phyloP scores from a whole-genome alignment of 2,888 invertebrate genomes.

The Formica aserva region DNA sequence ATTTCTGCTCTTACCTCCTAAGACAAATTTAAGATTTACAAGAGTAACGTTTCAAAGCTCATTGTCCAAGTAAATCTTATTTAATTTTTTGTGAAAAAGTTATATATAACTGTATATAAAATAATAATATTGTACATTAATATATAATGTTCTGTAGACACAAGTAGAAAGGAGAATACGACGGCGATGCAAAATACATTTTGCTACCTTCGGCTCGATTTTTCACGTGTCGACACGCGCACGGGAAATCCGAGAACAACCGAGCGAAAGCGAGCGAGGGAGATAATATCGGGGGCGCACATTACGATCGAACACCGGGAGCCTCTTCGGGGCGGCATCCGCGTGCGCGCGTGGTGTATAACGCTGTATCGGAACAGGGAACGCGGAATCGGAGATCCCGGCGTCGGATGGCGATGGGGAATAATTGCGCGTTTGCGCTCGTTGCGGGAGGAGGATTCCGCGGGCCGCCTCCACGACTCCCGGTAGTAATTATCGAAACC shows the following conservation, averaged over 20 bases:
- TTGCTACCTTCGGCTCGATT: not conserved
- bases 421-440: slow-evolving; percentile 85
- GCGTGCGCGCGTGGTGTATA: slow-evolving; percentile 30
- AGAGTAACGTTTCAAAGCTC: not conserved
- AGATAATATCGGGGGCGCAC: slow-evolving; percentile 55
- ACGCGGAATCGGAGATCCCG: slow-evolving; percentile 81
- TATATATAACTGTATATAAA: not conserved
- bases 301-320: slow-evolving; percentile 72
- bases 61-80: not conserved
- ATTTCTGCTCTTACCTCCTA: not conserved
- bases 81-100: not conserved
- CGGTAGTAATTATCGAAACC: slow-evolving; percentile 85
- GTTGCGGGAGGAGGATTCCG: slow-evolving; percentile 84
- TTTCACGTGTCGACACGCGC: slow-evolving; percentile 47
- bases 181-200: not conserved
- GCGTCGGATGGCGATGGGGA: slow-evolving; percentile 79
- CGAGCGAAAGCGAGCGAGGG: not conserved
- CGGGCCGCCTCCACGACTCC: slow-evolving; percentile 84
- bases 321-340: slow-evolving; percentile 58
- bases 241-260: slow-evolving; percentile 37
- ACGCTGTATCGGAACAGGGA: slow-evolving; percentile 71
- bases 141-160: not conserved
- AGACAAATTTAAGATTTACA: not conserved
- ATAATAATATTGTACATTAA: not conserved
- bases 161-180: not conserved